Conservation (phyloP, 2,888 invertebrate species). For the Oasisia sp. region DNA sequence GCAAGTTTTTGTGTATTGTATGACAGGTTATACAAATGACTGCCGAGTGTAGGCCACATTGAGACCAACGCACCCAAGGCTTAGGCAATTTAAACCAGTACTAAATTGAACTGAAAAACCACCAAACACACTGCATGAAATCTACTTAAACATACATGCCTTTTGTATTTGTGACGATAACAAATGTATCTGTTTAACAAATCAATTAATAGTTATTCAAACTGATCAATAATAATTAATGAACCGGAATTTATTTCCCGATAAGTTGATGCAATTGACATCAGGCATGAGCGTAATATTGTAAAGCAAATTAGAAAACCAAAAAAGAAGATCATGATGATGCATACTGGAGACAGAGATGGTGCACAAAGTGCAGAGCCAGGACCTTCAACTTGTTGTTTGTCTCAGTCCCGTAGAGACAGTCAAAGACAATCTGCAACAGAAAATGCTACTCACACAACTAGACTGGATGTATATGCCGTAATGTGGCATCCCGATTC, state of each 20-base stretch:
- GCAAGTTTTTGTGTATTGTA: not conserved
- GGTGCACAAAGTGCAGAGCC: constrained; percentile 83
- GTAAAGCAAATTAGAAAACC: not conserved
- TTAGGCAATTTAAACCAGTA: not conserved
- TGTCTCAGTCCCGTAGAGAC: constrained; percentile 84
- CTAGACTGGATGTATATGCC: not conserved
- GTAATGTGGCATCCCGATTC: not conserved
- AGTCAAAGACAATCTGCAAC: constrained; percentile 83
- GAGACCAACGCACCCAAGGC: not conserved
- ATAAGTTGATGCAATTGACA: not conserved
- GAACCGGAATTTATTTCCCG: not conserved
- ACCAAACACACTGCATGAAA: not conserved
- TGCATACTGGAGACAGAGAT: constrained; percentile 82
- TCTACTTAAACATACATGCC: not conserved
- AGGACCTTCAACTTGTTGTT: constrained; percentile 84
- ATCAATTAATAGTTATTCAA: not conserved
- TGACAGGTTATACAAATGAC: no score
- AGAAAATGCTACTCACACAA: no score
- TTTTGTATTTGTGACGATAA: not conserved
- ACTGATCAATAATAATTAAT: not conserved
- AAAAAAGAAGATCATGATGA: not conserved
- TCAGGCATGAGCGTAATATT: not conserved
- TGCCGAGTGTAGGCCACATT: not conserved
- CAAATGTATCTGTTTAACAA: not conserved
- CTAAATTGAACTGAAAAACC: not conserved